Evolutionary conservation across 2,888 invertebrate genomes (phyloP).

Genomic region (Andrena marginata): DNA sequence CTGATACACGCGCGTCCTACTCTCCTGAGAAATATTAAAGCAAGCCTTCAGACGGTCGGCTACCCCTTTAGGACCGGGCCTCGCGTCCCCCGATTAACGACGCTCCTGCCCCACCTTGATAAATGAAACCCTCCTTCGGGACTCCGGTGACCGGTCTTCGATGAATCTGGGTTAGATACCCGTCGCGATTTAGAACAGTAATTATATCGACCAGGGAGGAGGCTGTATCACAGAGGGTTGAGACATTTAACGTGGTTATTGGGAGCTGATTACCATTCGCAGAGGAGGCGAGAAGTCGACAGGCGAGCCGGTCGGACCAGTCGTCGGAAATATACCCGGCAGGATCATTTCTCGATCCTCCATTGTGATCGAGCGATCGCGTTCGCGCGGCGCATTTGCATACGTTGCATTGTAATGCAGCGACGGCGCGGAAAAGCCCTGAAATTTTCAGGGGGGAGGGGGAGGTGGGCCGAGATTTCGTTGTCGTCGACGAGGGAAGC

Average conservation of each 20-base stretch:
- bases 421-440: conserved; percentile 27
- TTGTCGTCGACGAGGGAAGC: conserved; percentile 26
- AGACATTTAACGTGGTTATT: too few relatives aligned
- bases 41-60: conserved; percentile 26
- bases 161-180: too few relatives aligned
- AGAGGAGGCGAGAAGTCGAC: background rate
- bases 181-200: too few relatives aligned
- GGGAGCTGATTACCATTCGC: conserved; percentile 11
- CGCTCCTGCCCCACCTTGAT: background rate
- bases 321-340: background rate
- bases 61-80: background rate
- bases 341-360: conserved; percentile 35
- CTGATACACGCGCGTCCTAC: conserved; percentile 24
- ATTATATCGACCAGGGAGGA: too few relatives aligned
- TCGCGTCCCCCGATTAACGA: conserved; percentile 14
- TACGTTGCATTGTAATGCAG: conserved; percentile 59
- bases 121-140: background rate
- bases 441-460: conserved; percentile 54
- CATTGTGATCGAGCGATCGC: conserved; percentile 13
- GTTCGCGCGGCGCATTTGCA: conserved; percentile 56
- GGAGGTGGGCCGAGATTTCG: conserved; percentile 54
- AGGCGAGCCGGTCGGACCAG: too few relatives aligned
- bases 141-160: too few relatives aligned
- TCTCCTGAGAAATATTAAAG: conserved; percentile 56
- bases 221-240: too few relatives aligned